A percentile compares a stretch with the other conserved stretches of the same genome.
These are phyloP conservation scores for Bombus confusus DNA, from an alignment of 1,140 invertebrate genomes.

Conservation along the genomic window DNA sequence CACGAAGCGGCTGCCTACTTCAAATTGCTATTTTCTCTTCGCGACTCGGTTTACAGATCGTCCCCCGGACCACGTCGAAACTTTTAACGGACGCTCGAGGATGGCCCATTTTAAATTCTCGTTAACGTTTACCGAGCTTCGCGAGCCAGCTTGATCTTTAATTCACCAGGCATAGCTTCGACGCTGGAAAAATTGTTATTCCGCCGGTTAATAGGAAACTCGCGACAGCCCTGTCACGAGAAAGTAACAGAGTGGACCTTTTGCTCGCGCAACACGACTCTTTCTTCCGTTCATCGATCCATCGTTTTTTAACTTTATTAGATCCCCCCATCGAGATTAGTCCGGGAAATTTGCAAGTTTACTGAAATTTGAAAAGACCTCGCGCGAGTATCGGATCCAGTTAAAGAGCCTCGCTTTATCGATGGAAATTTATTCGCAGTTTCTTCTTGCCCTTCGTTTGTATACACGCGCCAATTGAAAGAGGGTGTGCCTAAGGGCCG, in stretches of 20 bases:
- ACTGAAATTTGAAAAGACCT: background rate
- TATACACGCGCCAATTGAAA: background rate
- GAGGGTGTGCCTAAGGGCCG: background rate
- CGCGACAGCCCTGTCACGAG: background rate
- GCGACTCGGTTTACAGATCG: constrained; percentile 30
- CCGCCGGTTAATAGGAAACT: constrained; percentile 15
- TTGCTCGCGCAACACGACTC: background rate
- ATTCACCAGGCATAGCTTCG: constrained; percentile 11
- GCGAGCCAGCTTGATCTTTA: constrained; percentile 16
- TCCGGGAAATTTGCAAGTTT: background rate
- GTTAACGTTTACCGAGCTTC: constrained; percentile 18
- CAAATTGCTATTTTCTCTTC: constrained; percentile 41
- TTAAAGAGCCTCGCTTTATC: background rate
- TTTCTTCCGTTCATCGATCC: background rate
- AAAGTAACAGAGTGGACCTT: background rate
- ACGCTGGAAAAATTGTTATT: constrained; percentile 21
- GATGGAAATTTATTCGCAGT: constrained; percentile 5
- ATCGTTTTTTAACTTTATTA: background rate
- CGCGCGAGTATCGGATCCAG: background rate
- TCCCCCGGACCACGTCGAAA: constrained; percentile 1
- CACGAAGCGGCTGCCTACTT: constrained; percentile 26
- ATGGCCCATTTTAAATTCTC: constrained; percentile 36
- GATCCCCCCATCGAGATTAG: background rate
- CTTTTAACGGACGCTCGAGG: constrained; percentile 19
- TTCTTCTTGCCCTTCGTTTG: background rate